phyloP scores from a whole-genome alignment of 2,113 vertebrate species.

The Onychorhynchus coronatus region DNA sequence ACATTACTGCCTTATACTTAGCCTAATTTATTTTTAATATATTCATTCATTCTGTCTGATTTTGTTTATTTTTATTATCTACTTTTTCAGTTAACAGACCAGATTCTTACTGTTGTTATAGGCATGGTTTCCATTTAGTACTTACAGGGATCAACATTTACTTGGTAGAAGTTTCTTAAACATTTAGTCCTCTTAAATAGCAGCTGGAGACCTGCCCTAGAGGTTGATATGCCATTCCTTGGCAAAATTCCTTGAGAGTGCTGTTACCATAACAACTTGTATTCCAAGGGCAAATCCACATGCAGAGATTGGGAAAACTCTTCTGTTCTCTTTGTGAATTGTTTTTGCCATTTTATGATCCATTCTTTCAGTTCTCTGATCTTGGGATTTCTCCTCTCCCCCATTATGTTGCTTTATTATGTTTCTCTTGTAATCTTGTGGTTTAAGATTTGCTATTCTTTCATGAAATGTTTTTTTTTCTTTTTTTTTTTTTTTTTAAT shows the following conservation, averaged over 20 bases:
- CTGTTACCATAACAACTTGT: not conserved
- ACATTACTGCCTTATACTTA: not conserved
- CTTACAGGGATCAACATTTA: not conserved
- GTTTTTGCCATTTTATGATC: not conserved
- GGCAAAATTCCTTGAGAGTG: not conserved
- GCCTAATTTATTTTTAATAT: not conserved
- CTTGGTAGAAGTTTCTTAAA: not conserved
- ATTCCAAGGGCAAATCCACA: not conserved
- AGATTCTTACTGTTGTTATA: not conserved
- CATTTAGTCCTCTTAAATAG: not conserved
- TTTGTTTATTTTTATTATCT: not conserved
- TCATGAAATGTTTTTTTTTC: not conserved
- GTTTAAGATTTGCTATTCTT: not conserved
- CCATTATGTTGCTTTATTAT: not conserved
- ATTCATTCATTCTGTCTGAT: not conserved
- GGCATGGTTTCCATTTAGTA: not conserved
- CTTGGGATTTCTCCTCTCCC: not conserved
- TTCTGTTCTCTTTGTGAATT: not conserved
- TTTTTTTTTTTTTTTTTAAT: not conserved
- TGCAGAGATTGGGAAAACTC: not conserved
- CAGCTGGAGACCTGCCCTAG: not conserved
- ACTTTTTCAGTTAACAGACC: not conserved
- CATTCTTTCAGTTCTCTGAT: not conserved
- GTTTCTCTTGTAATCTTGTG: not conserved
- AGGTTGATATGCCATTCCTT: not conserved